Evolutionary conservation across 1,140 invertebrate species (phyloP).

Genomic region (Zaprionus gabonicus): DNA sequence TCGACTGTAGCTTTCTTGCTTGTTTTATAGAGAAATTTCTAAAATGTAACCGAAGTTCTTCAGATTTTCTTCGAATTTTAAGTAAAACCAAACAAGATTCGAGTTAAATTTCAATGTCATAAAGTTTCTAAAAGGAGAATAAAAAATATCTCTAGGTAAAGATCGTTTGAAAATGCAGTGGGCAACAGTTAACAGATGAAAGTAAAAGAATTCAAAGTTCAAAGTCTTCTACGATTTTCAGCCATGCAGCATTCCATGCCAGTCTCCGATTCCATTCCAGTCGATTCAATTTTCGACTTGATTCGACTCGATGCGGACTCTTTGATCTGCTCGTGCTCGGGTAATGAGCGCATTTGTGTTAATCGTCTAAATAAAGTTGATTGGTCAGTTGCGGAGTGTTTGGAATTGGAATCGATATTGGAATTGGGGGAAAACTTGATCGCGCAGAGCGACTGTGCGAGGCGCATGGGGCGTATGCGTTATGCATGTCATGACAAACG

Average conservation of each 20-base stretch:
- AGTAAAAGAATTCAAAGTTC: neutral
- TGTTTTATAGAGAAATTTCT: too few species aligned
- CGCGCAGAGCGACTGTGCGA: neutral
- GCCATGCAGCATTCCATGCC: neutral
- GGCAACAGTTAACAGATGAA: neutral
- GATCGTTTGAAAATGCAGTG: too few species aligned
- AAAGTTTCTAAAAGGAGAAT: too few species aligned
- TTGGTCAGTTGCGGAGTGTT: conserved; percentile 17
- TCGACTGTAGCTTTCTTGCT: too few species aligned
- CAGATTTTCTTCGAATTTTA: too few species aligned
- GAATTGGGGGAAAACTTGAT: conserved; percentile 5
- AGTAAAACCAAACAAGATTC: too few species aligned
- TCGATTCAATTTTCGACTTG: neutral
- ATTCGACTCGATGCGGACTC: neutral
- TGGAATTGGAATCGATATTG: neutral
- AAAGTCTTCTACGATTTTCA: neutral
- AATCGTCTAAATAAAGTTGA: conserved; percentile 52
- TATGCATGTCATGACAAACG: conserved; percentile 21
- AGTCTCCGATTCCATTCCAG: neutral
- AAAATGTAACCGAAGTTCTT: too few species aligned
- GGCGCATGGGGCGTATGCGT: conserved; percentile 43
- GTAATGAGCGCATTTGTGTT: conserved; percentile 48
- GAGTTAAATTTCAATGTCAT: too few species aligned
- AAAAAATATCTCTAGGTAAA: too few species aligned
- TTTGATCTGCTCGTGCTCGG: conserved; percentile 36